Evolutionary conservation across 1,140 invertebrate genomes (phyloP), one percentile per base, ranked within the genome.

Genomic region (Euura lappo): DNA sequence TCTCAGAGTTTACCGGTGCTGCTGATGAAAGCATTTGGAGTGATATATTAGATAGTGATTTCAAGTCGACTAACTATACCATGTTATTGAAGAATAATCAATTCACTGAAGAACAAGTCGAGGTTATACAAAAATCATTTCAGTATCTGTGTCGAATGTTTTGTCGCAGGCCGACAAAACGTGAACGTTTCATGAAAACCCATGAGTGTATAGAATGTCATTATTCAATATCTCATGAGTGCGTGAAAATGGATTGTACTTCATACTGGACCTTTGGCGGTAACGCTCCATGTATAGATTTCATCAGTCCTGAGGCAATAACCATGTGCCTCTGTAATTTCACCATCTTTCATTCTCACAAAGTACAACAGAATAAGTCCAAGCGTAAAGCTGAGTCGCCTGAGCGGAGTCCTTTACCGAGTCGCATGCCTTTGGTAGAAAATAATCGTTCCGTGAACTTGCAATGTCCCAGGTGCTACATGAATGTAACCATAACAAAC

Each of bases 21-120:
- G 47, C 47, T 51, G 2, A 51, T 51, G 47, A 51, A 51, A 51
- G 47, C 1, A 51, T 51, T 1, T 51, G 47, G 47, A 51, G 47
- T 51, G 47, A 51, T 8, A 51, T 51, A 51, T 51, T 51, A 51
- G 47, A 51, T 1, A 51, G 47, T 51, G 47, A 51, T 51, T 51
- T 51, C 47, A 51, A 51, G 47, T 51, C 47, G 47, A 51, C 2
- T 51, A 51, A 6, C 1, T 51, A 51, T 51, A 51, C 47, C 47
- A 51, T 11, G 47, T 51, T 51, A 51, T 51, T 51, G 47, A 51
- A 11, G 47, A 51, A 51, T 51, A 51, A 51, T 51, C 47, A 51
- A 51, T 51, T 51, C 47, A 51, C 47, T 51, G 47, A 51, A 51
- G 47, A 51, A 51, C 47, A 51, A 51, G 47, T 51, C 47, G 47